These are phyloP conservation scores for Pithys albifrons DNA, from an alignment of 2,113 vertebrate genomes.

Conservation along the genomic window DNA sequence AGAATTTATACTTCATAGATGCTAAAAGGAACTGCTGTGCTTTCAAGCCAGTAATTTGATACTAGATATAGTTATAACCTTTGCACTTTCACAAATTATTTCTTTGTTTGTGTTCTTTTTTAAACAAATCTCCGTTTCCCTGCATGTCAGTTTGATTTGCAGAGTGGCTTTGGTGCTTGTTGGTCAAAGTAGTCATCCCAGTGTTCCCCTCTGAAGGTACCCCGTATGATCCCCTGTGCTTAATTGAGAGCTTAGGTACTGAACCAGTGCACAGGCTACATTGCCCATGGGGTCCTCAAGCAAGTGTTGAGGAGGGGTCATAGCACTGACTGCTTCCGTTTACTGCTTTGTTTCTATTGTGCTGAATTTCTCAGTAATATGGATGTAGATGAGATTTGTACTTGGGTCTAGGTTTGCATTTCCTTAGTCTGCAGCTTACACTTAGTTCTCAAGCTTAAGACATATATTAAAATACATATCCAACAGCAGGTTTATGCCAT, in stretches of 20 bases:
- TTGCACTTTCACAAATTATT: neutral
- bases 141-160: neutral
- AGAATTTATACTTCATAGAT: neutral
- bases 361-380: neutral
- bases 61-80: neutral
- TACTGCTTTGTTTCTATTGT: neutral
- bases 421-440: neutral
- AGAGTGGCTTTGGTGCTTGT: neutral
- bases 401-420: neutral
- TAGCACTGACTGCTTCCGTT: neutral
- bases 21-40: neutral
- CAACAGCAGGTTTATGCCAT: neutral
- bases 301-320: neutral
- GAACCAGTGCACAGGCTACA: neutral
- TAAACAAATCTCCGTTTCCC: neutral
- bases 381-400: neutral
- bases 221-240: fast-evolving
- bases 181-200: neutral
- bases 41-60: neutral
- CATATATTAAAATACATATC: neutral
- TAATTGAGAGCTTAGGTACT: neutral
- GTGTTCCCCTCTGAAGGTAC: neutral
- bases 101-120: neutral
- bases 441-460: fast-evolving
- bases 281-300: neutral